These are phyloP conservation scores for Dynastes tityus DNA, from an alignment of 2,888 invertebrate genomes.

Conservation along the genomic window DNA sequence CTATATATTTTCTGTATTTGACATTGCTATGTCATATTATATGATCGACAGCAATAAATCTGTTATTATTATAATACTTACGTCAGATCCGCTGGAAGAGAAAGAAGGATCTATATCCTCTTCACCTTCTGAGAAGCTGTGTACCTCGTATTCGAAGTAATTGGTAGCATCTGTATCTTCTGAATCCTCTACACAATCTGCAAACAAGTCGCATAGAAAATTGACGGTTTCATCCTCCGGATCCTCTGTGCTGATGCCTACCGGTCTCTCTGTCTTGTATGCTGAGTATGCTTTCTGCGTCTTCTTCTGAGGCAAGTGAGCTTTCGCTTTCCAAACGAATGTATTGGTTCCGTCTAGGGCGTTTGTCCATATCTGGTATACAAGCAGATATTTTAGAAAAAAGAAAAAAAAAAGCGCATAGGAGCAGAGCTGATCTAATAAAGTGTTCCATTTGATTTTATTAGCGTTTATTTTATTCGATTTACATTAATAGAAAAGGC, in stretches of 20 bases:
- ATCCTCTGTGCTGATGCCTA: conserved; percentile 64
- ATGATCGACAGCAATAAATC: no score
- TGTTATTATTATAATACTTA: conserved; percentile 57
- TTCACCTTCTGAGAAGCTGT: conserved; percentile 62
- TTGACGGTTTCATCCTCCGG: conserved; percentile 31
- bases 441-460: no score
- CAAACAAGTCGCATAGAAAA: conserved; percentile 63
- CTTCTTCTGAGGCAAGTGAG: conserved; percentile 66
- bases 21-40: no score
- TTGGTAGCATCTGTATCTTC: conserved; percentile 64
- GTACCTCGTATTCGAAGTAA: conserved; percentile 68
- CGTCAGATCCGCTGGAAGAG: conserved; percentile 74
- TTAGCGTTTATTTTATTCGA: no score
- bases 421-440: no score
- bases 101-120: conserved; percentile 57
- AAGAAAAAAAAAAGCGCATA: no score
- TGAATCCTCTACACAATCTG: conserved; percentile 68
- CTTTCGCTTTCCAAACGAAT: conserved; percentile 70
- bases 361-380: conserved; percentile 16
- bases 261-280: conserved; percentile 80
- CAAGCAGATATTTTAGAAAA: not conserved
- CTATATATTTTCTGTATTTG: no score
- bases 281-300: conserved; percentile 76
- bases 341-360: conserved; percentile 55
- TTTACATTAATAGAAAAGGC: no score